Evolutionary conservation across 2,113 vertebrate genomes (phyloP), one percentile per base, ranked within the genome.

Genomic region (Glareola pratincola): DNA sequence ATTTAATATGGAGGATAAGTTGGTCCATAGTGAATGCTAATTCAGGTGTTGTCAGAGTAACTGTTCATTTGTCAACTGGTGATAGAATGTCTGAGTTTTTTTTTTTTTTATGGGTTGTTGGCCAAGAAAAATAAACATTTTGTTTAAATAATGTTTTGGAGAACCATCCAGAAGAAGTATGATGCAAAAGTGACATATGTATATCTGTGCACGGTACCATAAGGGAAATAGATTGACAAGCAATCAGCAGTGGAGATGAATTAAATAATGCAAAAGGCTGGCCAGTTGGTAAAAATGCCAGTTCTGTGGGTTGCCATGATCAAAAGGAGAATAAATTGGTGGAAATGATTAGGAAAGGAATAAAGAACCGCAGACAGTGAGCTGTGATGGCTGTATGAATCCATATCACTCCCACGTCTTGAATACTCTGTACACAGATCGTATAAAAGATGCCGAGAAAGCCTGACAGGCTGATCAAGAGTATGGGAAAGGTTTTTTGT

Each of bases 291-390:
- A 29, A 76, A 90, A 88, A 68, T 66, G 68, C 71, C 67, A 50
- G 4, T 36, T 93, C 78, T 85, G 53, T 36, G 71, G 12, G 48
- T 56, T 75, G 53, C 62, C 7, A 4, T 88, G 79, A 92, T 92
- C 85, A 88, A 73, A 86, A 69, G 79, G 63, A 36, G 87, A 87
- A 90, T 8, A 93, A 17, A 85, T 90, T 80, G 91, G 67, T 95
- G 53, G 82, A 86, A 94, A 86, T 92, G 4, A 85, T 83, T 73
- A 53, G 78, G 71, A 83, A 90, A 64, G 36, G 26, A 75, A 41
- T 82, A 51, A 64, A 72, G 74, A 88, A 68, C 15, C n/a, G 3
- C 27, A 54, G 30, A 24, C 10, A 39, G 29, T 47, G 76, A 92
- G 22, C 10, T 64, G 57, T 66, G 69, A 12, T 72, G 85, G 85